Conservation (phyloP, 1,140 invertebrate genomes). For the Eriosoma lanigerum region DNA sequence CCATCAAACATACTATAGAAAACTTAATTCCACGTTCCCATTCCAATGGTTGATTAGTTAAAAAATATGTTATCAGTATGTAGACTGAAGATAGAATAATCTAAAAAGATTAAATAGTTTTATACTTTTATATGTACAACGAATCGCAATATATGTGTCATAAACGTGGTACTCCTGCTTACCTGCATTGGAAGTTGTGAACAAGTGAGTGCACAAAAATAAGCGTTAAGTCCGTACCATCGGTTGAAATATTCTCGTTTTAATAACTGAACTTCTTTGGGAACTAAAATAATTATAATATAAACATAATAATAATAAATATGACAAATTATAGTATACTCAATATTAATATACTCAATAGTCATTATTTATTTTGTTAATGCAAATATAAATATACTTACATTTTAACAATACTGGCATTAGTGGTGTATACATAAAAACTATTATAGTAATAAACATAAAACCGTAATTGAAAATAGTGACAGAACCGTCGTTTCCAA, state of each 20-base stretch:
- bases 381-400: too few relatives aligned
- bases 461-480: conserved; percentile 81
- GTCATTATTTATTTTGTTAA: too few relatives aligned
- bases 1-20: conserved; percentile 67
- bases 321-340: too few relatives aligned
- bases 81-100: conserved; percentile 58
- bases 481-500: conserved; percentile 76
- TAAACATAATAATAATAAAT: neutral
- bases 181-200: conserved; percentile 69
- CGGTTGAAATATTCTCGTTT: conserved; percentile 74
- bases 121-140: too few relatives aligned
- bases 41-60: conserved; percentile 60
- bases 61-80: conserved; percentile 57
- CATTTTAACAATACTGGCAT: conserved; percentile 75
- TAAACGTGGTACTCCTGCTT: neutral
- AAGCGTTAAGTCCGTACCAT: conserved; percentile 76
- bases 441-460: conserved; percentile 74
- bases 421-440: conserved; percentile 78
- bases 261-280: conserved; percentile 69
- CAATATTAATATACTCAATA: too few relatives aligned
- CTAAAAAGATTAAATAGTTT: conserved; percentile 56
- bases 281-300: conserved; percentile 63
- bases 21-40: conserved; percentile 63
- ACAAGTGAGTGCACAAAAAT: conserved; percentile 77
- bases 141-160: too few relatives aligned